phyloP scores from a whole-genome alignment of 2,113 vertebrate species.

The Sapajus apella region DNA sequence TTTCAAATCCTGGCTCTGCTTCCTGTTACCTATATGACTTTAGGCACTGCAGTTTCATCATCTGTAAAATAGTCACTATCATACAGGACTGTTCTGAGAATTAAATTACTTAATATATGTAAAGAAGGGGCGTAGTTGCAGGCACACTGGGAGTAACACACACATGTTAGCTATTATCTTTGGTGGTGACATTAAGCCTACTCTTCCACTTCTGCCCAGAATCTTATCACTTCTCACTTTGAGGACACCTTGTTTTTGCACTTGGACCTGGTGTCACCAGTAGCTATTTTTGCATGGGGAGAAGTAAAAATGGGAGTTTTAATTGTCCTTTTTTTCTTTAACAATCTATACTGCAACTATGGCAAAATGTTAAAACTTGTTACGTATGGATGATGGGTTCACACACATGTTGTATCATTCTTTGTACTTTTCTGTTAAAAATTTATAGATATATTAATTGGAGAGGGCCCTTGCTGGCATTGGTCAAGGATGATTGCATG shows the following conservation, averaged over 20 bases:
- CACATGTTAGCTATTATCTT: background rate
- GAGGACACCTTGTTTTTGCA: background rate
- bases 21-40: background rate
- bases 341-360: background rate
- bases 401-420: background rate
- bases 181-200: background rate
- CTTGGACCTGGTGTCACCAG: background rate
- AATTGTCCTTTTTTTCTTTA: background rate
- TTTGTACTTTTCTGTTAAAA: background rate
- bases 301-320: background rate
- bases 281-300: background rate
- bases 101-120: background rate
- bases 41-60: background rate
- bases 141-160: fast-evolving
- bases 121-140: background rate
- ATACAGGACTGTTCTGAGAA: background rate
- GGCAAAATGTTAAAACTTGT: slow-evolving; percentile 19
- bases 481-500: background rate
- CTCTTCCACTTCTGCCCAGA: background rate
- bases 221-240: background rate
- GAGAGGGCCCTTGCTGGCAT: background rate
- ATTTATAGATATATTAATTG: background rate
- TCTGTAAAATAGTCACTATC: background rate
- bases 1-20: background rate
- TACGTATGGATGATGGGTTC: background rate